Base-by-base conservation (phyloP, 2,888 invertebrate genomes). In the Mechanitis messenoides region DNA sequence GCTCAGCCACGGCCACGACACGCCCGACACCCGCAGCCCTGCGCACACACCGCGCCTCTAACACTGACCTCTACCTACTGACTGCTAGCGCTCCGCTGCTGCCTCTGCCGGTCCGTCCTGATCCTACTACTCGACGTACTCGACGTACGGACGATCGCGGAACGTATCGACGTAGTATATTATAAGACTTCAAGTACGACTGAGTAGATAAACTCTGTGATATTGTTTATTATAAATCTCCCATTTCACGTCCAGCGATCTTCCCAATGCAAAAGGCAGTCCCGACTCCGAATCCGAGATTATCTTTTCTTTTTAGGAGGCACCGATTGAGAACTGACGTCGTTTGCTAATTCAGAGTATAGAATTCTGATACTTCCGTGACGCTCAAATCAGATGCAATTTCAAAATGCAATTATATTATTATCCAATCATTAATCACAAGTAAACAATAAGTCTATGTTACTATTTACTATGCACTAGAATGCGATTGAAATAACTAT, bases 11-110 rank as follows among this genome's bases (percentile, higher is more conserved):
- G 94, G 94, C 94, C 94, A 94, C 85, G 94, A 85, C 91, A 93
- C 92, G 90, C 94, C 92, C 81, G 94, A 93, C 89, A 94, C 92
- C 87, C 94, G 94, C 91, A 94, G 93, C 91, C 94, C 94, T 94
- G 91, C 85, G 85, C 84, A 86, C 83, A 86, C 82, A 83, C 75
- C 78, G 80, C 83, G 79, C 81, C 79, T 78, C 81, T 77, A 78
- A 75, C 78, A 72, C 80, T 74, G 72, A 73, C 72, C 68, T 62
- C 65, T 62, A 53, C 61, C 55, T 62, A 56, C 58, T 50, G 35
- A 46, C 53, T 47, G 47, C n/a, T 53, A 35, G 53, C 60, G 35
- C 47, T 56, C 45, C 45, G 55, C 45, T 58, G 63, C 47, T 55
- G 56, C 55, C 45, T 53, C 42, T 56, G 33, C 55, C 45, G 45